Base-by-base conservation (phyloP, 2,888 invertebrate species). In the Drosophila neotestacea region DNA sequence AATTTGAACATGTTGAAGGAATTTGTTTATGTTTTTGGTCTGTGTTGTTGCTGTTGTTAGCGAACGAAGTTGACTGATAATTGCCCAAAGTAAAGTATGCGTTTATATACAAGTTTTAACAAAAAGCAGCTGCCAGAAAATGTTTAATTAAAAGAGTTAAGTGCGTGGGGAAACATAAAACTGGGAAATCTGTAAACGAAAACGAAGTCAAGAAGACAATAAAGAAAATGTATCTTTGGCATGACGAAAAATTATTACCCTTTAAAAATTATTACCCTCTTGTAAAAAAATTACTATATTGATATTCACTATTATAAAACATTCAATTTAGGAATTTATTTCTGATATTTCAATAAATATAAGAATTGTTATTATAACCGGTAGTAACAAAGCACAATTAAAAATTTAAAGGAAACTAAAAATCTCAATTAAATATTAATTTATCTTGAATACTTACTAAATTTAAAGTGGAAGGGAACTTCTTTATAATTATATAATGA, bases 1-100 rank as follows among this genome's bases (percentile, higher is more conserved):
- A 91, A 91, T 88, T 91, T 91, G 88, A 91, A 91, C 91, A 91
- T 91, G 72, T 90, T 91, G 73, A 58, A n/a, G 32, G 16, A 59
- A 59, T 58, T 41, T 47, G 47, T 27, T 10, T 11, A 32, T 63
- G 47, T 58, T 63, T 63, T 64, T 75, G 90, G 90, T 91, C 91
- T 90, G 91, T 91, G 86, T 88, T 91, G 90, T 58, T 79, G 78
- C 81, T 77, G 70, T 51, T 55, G 46, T 58, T 68, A 75, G 83
- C 74, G 68, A 68, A 68, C 47, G 52, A 71, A 56, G 63, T 76
- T 77, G 67, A 81, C 84, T 82, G 82, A 82, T 82, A 75, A 73
- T 75, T 51, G 28, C 47, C 47, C 32, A 47, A 61, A 16, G 47
- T n/a, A 13, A 46, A 50, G 48, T 13, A 27, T 4, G 9, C 48